Evolutionary conservation across 2,797 vertebrate species (phyloP).

Genomic region (Gorsachius magnificus): DNA sequence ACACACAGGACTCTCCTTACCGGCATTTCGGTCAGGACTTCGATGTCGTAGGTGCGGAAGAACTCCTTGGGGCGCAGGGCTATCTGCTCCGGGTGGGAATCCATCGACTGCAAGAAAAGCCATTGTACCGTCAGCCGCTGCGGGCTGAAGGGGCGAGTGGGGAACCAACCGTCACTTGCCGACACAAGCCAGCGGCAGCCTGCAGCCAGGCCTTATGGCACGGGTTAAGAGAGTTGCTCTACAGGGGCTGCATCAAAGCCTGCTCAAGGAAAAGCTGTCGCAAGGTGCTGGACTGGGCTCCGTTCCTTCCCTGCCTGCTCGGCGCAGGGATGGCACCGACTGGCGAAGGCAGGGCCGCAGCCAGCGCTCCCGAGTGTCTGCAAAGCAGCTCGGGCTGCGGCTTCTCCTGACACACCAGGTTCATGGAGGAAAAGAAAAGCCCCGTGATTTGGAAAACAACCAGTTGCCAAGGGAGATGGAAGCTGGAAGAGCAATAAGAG

Average conservation of each 20-base stretch:
- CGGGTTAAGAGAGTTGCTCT: neutral
- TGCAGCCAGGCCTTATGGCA: neutral
- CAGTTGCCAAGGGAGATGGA: neutral
- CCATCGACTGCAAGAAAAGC: slow-evolving; percentile 85
- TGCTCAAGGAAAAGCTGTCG: neutral
- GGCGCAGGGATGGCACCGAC: rapidly evolving
- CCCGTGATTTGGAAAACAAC: neutral
- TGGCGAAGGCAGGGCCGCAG: neutral
- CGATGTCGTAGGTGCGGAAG: slow-evolving; percentile 90
- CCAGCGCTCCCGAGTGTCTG: neutral
- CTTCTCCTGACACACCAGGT: neutral
- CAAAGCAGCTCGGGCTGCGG: neutral
- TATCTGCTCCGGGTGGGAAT: slow-evolving; percentile 92
- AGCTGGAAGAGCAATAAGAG: neutral
- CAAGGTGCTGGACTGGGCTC: neutral
- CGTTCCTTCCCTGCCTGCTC: neutral
- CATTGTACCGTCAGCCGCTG: neutral
- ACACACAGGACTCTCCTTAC: slow-evolving; percentile 62
- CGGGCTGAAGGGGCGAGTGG: neutral
- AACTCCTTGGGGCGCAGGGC: slow-evolving; percentile 89
- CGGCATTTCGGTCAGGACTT: slow-evolving; percentile 93
- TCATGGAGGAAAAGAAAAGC: neutral
- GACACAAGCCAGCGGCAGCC: neutral
- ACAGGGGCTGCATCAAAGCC: neutral
- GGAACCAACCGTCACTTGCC: neutral